Percentiles rank a stretch among this genome's conserved stretches.
Evolutionary conservation across 2,888 invertebrate genomes (phyloP).

Genomic region (Protonemura montana): DNA sequence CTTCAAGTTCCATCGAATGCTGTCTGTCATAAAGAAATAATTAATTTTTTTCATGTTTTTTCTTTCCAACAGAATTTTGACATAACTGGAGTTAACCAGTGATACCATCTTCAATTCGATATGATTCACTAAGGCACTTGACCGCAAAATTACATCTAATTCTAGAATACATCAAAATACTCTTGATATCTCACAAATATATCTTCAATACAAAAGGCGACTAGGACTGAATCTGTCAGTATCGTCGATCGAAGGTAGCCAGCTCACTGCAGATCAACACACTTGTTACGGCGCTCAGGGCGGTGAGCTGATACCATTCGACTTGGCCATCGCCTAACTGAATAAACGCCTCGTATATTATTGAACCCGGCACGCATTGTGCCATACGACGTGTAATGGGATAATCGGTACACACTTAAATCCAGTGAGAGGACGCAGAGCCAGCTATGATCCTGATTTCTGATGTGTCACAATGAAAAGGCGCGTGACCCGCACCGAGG

Average conservation of each 20-base stretch:
- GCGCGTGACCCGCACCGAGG: not conserved
- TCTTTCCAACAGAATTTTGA: constrained; percentile 10
- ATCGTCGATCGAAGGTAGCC: not conserved
- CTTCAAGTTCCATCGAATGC: constrained; percentile 18
- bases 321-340: constrained; percentile 27
- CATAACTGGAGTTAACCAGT: constrained; percentile 35
- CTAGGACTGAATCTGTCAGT: not conserved
- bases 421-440: not conserved
- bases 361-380: constrained; percentile 16
- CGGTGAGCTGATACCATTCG: not conserved
- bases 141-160: not conserved
- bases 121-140: constrained; percentile 18
- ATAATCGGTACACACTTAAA: constrained; percentile 14
- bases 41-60: constrained; percentile 13
- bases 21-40: constrained; percentile 20
- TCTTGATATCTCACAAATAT: not conserved
- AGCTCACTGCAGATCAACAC: not conserved
- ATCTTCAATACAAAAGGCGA: not conserved
- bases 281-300: too few species aligned
- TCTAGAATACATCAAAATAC: not conserved
- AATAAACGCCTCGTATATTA: constrained; percentile 25
- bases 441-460: not conserved
- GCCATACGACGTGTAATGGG: not conserved
- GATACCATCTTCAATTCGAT: not conserved
- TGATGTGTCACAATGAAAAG: not conserved